These are phyloP conservation scores for Sphaeridia pumilis DNA, from an alignment of 2,888 invertebrate species.

Conservation along the genomic window DNA sequence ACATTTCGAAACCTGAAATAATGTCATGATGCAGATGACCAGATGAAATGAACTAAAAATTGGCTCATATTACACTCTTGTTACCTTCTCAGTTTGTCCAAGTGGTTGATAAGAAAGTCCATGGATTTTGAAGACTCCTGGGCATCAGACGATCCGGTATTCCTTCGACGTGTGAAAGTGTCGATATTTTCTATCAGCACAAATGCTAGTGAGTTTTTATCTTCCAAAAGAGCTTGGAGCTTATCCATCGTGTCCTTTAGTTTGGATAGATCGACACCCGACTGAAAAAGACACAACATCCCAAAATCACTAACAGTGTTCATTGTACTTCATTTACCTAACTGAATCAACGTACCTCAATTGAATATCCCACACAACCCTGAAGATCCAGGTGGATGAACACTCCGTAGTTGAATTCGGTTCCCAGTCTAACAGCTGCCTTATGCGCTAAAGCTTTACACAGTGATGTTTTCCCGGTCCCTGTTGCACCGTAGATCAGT, in stretches of 20 bases:
- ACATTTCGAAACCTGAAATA: not conserved
- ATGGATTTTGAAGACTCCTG: not conserved
- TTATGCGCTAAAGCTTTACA: conserved; percentile 1
- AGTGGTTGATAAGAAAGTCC: not conserved
- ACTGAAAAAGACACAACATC: not conserved
- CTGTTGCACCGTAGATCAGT: not conserved
- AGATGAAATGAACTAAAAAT: not conserved
- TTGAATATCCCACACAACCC: not conserved
- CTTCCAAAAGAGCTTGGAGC: not conserved
- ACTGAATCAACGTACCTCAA: not conserved
- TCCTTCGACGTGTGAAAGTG: not conserved
- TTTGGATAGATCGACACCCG: not conserved
- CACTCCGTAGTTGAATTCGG: not conserved
- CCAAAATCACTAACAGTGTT: not conserved
- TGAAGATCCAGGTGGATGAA: not conserved
- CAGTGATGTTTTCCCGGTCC: not conserved
- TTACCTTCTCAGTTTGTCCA: not conserved
- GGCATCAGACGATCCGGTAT: not conserved
- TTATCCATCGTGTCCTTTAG: not conserved
- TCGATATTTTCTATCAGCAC: not conserved
- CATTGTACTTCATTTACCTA: no score
- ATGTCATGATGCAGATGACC: not conserved
- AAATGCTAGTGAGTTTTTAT: not conserved
- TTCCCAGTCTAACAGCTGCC: not conserved
- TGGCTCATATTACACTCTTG: not conserved